Conservation (phyloP, 2,888 invertebrate species). For the Orchesellides sinensis region DNA sequence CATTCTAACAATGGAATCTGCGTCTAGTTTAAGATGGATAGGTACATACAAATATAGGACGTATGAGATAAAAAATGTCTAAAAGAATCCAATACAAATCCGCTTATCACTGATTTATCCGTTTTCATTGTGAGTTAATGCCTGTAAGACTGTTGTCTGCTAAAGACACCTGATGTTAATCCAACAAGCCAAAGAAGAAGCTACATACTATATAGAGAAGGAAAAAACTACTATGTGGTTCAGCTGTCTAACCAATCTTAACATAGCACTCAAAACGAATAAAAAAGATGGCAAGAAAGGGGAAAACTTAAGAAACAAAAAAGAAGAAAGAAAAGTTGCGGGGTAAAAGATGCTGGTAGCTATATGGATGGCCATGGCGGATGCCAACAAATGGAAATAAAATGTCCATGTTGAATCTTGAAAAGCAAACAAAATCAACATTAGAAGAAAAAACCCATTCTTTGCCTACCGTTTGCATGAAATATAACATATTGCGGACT, state of each 20-base stretch:
- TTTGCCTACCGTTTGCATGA: constrained; percentile 19
- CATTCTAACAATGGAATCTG: too few species aligned
- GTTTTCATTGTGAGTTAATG: constrained; percentile 53
- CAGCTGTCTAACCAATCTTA: neutral
- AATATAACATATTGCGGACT: too few species aligned
- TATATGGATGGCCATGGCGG: constrained; percentile 24
- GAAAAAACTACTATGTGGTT: neutral
- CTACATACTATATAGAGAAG: constrained; percentile 49
- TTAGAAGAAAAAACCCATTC: constrained; percentile 7
- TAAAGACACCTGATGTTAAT: constrained; percentile 65
- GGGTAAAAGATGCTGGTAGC: constrained; percentile 14
- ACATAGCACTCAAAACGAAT: constrained; percentile 13
- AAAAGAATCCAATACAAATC: constrained; percentile 49
- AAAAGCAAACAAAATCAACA: constrained; percentile 33
- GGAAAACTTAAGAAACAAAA: constrained; percentile 46
- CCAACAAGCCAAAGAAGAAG: constrained; percentile 35
- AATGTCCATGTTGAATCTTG: constrained; percentile 56
- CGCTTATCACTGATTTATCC: constrained; percentile 65
- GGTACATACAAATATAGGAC: neutral
- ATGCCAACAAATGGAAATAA: constrained; percentile 63
- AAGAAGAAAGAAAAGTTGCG: constrained; percentile 5
- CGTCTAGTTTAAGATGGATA: neutral
- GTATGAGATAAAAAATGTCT: constrained; percentile 28
- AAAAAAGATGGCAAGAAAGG: constrained; percentile 23
- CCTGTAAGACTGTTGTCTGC: constrained; percentile 52